Evolutionary conservation across 1,140 invertebrate species (phyloP), one percentile per base, ranked within the genome.

Genomic region (Caligus rogercresseyi): DNA sequence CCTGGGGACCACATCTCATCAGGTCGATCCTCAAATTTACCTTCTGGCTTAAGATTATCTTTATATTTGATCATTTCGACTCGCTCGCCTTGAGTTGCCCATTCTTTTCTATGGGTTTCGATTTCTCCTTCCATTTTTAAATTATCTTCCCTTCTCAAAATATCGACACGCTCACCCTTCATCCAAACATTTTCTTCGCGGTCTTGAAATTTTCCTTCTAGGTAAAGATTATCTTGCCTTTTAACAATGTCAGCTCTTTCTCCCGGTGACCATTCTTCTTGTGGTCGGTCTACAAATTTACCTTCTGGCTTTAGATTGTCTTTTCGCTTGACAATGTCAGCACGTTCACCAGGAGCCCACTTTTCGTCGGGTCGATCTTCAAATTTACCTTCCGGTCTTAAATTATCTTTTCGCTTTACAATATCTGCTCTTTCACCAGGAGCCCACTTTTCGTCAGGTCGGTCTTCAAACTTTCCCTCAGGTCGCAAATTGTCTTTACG

Each of bases 71-170:
- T 54, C 7, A 65, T 25, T 19, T 65, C 14, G 15, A 64, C 65
- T 25, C 70, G 24, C n/a, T 71, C 68, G 2, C 66, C 67, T 14
- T 60, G 65, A 20, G 61, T 65, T 1, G 66, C 67, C 26, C 53
- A 63, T 21, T 63, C 61, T 56, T 63, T 54, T 56, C 20, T 63
- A 19, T 18, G 20, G 11, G 61, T 64, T 62, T 67, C 61, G 65
- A 84, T 69, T 67, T 81, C 78, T 15, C 83, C 83, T 69, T 84
- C 83, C 2, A 81, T 77, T 13, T 71, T 69, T 0, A 85, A 68
- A 66, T 78, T 76, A 63, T 79, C 77, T 65, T 72, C 67, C 65
- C 79, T 68, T 65, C 69, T 70, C 71, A 65, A 64, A 16, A 74
- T 74, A 58, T 70, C 69, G n/a, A 43, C 31, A 11, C n/a, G 7